Evolutionary conservation across 2,797 vertebrate genomes (phyloP).

Genomic region (Girardinus metallicus): DNA sequence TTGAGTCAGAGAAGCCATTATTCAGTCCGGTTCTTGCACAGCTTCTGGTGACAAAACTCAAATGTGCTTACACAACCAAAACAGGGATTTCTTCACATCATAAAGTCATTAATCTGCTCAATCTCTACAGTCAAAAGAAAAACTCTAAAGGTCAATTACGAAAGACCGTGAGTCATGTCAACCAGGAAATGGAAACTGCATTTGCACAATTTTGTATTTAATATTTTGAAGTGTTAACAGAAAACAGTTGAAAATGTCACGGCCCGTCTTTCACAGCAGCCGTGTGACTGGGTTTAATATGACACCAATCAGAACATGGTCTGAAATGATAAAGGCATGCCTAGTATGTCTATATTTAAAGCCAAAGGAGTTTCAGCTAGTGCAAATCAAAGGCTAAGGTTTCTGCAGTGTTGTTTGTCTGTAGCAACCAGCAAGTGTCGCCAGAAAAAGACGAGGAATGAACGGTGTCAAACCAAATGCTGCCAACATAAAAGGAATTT

Average conservation of each 20-base stretch:
- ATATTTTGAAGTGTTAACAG: neutral
- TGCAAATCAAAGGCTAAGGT: conserved; percentile 62
- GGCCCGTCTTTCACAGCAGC: conserved; percentile 22
- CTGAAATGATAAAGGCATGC: conserved; percentile 76
- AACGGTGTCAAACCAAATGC: conserved; percentile 64
- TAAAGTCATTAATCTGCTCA: neutral
- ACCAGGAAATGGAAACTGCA: neutral
- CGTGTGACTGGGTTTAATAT: conserved; percentile 63
- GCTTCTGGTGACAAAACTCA: neutral
- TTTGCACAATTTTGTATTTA: neutral
- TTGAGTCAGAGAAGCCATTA: neutral
- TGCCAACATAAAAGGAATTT: conserved; percentile 68
- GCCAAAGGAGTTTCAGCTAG: conserved; percentile 59
- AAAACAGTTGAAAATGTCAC: conserved; percentile 8
- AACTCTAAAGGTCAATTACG: neutral
- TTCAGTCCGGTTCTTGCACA: neutral
- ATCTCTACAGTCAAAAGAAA: neutral
- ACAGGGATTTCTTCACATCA: neutral
- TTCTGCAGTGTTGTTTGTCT: conserved; percentile 54
- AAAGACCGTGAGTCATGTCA: neutral
- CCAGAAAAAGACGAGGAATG: conserved; percentile 66
- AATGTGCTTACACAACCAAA: neutral
- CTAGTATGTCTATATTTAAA: conserved; percentile 79
- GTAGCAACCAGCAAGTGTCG: conserved; percentile 47
- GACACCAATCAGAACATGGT: conserved; percentile 71